Base-by-base conservation (phyloP, 2,888 invertebrate species). In the Nemapogon koenigi region DNA sequence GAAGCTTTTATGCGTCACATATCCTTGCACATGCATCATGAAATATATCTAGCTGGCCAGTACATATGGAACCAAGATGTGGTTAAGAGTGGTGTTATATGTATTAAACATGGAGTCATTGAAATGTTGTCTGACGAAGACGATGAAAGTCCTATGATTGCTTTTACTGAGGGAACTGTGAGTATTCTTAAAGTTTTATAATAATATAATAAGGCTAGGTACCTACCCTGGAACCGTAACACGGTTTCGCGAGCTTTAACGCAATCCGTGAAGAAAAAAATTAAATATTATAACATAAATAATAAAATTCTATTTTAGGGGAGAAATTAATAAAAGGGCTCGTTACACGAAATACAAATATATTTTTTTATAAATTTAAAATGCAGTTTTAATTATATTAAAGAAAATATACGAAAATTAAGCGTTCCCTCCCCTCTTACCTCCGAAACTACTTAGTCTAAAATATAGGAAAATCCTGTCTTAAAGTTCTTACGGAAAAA, bases 41-140 rank as follows among this genome's bases (percentile, higher is more conserved):
- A 75, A 49, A 38, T 76, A 2, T 73, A 53, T 39, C 51, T 79
- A 7, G 55, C 59, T 18, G 76, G 70, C 0, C 76, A 78, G 46
- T 49, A 59, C 37, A 60, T 79, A 14, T 76, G 75, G 73, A 69
- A 56, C 31, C 78, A 78, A 41, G 72, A 64, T 0, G 71, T 78
- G 2, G 75, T 76, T 15, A 78, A 75, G 47, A 53, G 41, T 16
- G 75, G 73, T 1, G 68, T 79, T 71, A 54, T 78, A 10, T 76
- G 63, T 43, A 55, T 79, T 29, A 78, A 78, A 42, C 58, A 60
- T 45, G 81, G 82, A 1, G 65, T 75, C 27, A 49, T 81, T 2
- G 81, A 81, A 47, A 66, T 81, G 61, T 55, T 81, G 1, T 81
- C 81, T 0, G 79, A 81, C 45, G 81, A 81, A 47, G 81, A 81